phyloP scores from a whole-genome alignment of 2,888 invertebrate species.

The Lissocephala sabroskyi region DNA sequence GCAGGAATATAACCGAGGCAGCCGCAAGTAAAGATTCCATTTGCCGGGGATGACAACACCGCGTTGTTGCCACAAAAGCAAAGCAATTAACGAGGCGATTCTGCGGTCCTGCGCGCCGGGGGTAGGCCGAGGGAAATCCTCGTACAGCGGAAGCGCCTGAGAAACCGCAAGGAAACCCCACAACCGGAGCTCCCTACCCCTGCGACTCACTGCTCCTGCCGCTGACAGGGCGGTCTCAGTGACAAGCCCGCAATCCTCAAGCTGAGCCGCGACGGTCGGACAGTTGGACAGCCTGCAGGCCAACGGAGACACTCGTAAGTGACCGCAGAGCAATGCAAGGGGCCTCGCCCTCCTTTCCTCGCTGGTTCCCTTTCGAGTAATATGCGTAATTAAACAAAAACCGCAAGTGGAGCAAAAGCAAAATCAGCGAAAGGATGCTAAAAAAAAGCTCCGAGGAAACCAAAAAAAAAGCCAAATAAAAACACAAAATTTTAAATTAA shows the following conservation, averaged over 20 bases:
- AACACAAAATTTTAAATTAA: conserved; percentile 40
- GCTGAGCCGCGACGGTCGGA: conserved; percentile 5
- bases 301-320: conserved; percentile 39
- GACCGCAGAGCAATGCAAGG: conserved; percentile 26
- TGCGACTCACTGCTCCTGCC: conserved; percentile 16
- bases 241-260: conserved; percentile 14
- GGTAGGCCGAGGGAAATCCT: conserved; percentile 38
- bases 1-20: too few relatives aligned
- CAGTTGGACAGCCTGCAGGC: too few relatives aligned
- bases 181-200: too few relatives aligned
- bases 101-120: too few relatives aligned
- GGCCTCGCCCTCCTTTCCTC: neutral
- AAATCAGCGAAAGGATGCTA: conserved; percentile 12
- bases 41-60: too few relatives aligned
- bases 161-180: too few relatives aligned
- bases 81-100: conserved; percentile 56
- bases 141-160: neutral
- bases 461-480: conserved; percentile 9
- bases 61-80: too few relatives aligned
- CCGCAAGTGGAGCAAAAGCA: conserved; percentile 49
- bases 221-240: conserved; percentile 33
- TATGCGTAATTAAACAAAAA: conserved; percentile 64
- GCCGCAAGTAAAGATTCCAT: too few relatives aligned
- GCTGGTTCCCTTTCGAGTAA: conserved; percentile 31
- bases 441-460: too few relatives aligned